Conservation (phyloP, 2,888 invertebrate species). For the Acleris cristana region DNA sequence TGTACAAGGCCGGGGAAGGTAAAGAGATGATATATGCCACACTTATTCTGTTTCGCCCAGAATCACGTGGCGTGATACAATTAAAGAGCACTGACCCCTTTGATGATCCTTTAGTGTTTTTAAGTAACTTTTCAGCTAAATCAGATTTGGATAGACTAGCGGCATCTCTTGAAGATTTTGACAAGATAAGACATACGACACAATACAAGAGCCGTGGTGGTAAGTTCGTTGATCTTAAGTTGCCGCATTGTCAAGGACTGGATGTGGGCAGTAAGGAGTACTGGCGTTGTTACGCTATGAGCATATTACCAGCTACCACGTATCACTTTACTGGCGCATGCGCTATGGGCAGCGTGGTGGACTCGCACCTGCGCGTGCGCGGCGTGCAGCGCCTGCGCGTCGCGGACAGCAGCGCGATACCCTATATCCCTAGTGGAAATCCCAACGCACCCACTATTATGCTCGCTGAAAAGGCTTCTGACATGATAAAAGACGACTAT, state of each 20-base stretch:
- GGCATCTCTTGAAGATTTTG: slow-evolving; percentile 7
- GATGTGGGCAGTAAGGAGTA: too few relatives aligned
- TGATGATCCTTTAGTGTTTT: slow-evolving; percentile 18
- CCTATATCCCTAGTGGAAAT: slow-evolving; percentile 36
- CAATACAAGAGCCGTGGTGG: too few relatives aligned
- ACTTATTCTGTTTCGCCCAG: slow-evolving; percentile 12
- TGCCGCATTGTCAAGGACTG: too few relatives aligned
- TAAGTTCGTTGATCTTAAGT: too few relatives aligned
- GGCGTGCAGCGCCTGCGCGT: slow-evolving; percentile 37
- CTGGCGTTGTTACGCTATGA: slow-evolving; percentile 33
- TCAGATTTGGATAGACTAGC: slow-evolving; percentile 14
- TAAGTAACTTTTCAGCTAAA: slow-evolving; percentile 3
- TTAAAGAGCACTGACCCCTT: slow-evolving; percentile 23
- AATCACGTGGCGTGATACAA: slow-evolving; percentile 19
- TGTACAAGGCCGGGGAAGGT: slow-evolving; percentile 19
- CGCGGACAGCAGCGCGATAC: slow-evolving; percentile 39
- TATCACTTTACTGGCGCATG: too few relatives aligned
- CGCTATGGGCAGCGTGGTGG: slow-evolving; percentile 31
- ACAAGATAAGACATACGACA: slow-evolving; percentile 1
- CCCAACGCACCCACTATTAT: slow-evolving; percentile 39
- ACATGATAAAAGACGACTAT: slow-evolving; percentile 35
- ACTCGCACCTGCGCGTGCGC: slow-evolving; percentile 21
- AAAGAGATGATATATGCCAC: background rate
- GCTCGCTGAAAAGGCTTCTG: slow-evolving; percentile 41
- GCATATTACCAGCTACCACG: background rate